These are phyloP conservation scores for Dendrolimus punctatus DNA, from an alignment of 1,140 invertebrate genomes.

Conservation along the genomic window DNA sequence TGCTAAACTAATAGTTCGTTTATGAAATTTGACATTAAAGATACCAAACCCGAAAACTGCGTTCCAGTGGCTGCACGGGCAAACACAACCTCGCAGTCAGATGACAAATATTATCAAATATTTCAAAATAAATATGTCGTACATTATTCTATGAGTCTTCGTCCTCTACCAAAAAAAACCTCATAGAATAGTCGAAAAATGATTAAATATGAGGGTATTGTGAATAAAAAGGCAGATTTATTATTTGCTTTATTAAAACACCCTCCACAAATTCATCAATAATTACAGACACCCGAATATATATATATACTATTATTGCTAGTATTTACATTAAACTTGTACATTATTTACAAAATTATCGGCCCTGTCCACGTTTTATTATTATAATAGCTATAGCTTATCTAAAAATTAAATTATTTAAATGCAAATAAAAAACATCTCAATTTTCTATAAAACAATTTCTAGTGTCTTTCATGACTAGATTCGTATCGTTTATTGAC, in stretches of 20 bases:
- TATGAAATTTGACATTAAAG: too few species aligned
- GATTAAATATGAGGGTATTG: slow-evolving; percentile 1
- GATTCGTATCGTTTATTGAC: too few species aligned
- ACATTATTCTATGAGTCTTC: too few species aligned
- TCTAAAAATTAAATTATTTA: slow-evolving; percentile 12
- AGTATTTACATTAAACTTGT: slow-evolving; percentile 47
- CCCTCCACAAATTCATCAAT: slow-evolving; percentile 53
- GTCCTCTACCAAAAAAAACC: too few species aligned
- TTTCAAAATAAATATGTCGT: too few species aligned
- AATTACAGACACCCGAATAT: slow-evolving; percentile 60
- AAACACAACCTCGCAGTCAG: too few species aligned
- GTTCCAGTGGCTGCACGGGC: too few species aligned
- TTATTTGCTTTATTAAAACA: slow-evolving; percentile 68
- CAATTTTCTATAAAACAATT: not conserved
- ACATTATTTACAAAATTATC: slow-evolving; percentile 49
- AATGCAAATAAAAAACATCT: slow-evolving; percentile 1
- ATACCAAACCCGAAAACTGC: too few species aligned
- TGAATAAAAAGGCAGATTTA: slow-evolving; percentile 26
- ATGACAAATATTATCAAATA: too few species aligned
- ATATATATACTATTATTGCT: slow-evolving; percentile 36
- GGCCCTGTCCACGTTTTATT: slow-evolving; percentile 3
- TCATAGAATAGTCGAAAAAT: too few species aligned
- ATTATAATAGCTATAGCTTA: not conserved
- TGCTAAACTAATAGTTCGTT: too few species aligned
- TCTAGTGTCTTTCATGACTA: not conserved